Evolutionary conservation across 1,140 invertebrate genomes (phyloP), one percentile per base, ranked within the genome.

Genomic region (Amyelois transitella): DNA sequence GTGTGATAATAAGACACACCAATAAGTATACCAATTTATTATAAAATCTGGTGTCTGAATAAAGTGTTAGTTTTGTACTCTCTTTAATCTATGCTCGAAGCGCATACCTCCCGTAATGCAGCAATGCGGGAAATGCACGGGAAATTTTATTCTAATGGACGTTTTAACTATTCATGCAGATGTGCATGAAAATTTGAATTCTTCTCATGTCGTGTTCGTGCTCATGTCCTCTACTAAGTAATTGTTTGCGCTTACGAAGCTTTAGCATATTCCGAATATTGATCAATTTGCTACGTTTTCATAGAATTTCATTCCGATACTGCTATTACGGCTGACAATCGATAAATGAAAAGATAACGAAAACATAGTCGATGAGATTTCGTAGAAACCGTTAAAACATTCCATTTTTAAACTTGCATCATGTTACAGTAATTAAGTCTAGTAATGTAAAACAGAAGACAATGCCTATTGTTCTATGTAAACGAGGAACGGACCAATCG

Each of bases 401-500:
- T n/a, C n/a, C n/a, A n/a, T n/a, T n/a, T n/a, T n/a, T n/a, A n/a
- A n/a, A n/a, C n/a, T n/a, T n/a, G n/a, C n/a, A n/a, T n/a, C n/a
- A n/a, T 2, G 32, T 38, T 38, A 14, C 32, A 38, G 32, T 38
- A 38, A 38, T 38, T 38, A 38, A 38, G n/a, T 38, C 32, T 14
- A 14, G 32, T 38, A 38, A 38, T 38, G 32, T 38, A 38, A 38
- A 21, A 61, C 49, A 50, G 64, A 72, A 78, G 73, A 80, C 75
- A 79, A 79, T 80, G 58, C 64, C 43, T 21, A 67, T 66, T 72
- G 71, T 73, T 69, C 60, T 68, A 68, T 69, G 66, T 71, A 75
- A 68, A 72, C 60, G 58, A 53, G 21, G 47, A 45, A 32, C 45
- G 69, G 60, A 70, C 84, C 84, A 87, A 87, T 87, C 55, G 51